Base-by-base conservation (phyloP, 2,113 vertebrate species). In the Trematomus loennbergii region DNA sequence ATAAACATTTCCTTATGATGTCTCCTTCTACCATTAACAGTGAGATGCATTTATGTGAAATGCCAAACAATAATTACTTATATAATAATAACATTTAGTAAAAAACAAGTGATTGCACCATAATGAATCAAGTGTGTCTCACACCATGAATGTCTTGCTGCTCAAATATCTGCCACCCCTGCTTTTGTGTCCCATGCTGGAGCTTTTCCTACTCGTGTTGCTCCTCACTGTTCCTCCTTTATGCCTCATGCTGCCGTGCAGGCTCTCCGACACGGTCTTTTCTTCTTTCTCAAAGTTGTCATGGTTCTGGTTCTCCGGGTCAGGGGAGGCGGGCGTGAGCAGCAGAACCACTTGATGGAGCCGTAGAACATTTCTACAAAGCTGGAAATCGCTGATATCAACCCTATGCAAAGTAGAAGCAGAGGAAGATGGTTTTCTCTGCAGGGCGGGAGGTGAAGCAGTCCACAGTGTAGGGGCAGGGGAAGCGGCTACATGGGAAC, bases 391-490 rank as follows among this genome's bases (percentile, higher is more conserved):
- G 95, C 95, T 0, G 97, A 95, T 3, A 97, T 53, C 72, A 97
- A 72, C 17, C 97, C 97, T 13, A 98, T 94, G 77, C 77, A 62
- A 98, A 98, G 94, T 98, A 99, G 93, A 99, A 99, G 83, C 95
- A 86, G 78, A 99, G 95, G 93, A 99, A 98, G 87, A 98, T 80
- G 0, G 97, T 97, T 90, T 98, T 98, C 93, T 98, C 97, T 0
- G 95, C 96, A 20, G 97, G 97, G 6, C 97, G 96, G 40, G 97
- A 98, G 53, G 96, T 96, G 90, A 97, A 98, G 94, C 97, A 98
- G 88, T 98, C 97, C 78, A 99, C 97, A 0, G 77, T 95, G 91
- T 98, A 94, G 36, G 96, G 97, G 90, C 97, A 98, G 8, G 97
- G 97, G 45, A 92, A 92, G 1, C 94, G 95, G 66, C 81, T 87